phyloP scores from a whole-genome alignment of 2,113 vertebrate species.

The Candoia aspera region DNA sequence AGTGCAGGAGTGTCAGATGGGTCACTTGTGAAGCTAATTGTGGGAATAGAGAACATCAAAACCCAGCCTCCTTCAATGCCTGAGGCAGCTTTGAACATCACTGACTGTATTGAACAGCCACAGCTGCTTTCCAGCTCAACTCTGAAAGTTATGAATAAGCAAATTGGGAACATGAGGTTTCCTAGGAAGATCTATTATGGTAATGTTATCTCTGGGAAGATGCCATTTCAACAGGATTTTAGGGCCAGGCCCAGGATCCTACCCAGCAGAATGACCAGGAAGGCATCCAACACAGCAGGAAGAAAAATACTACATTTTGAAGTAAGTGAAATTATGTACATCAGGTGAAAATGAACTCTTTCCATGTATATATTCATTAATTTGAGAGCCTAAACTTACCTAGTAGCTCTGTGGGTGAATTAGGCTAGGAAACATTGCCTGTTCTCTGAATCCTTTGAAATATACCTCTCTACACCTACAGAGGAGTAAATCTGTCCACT shows the following conservation, averaged over 20 bases:
- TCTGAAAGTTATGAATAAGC: background rate
- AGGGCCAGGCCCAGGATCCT: background rate
- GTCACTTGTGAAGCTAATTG: slow-evolving; percentile 60
- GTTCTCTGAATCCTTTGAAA: background rate
- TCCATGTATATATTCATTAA: background rate
- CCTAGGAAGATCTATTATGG: background rate
- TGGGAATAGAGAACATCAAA: slow-evolving; percentile 52
- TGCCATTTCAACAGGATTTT: background rate
- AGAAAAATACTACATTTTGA: background rate
- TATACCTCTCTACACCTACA: background rate
- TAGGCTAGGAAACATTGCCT: background rate
- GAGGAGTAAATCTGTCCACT: background rate
- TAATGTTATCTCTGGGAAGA: background rate
- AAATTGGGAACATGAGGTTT: background rate
- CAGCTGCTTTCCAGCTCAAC: slow-evolving; percentile 58
- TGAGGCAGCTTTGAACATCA: slow-evolving; percentile 26
- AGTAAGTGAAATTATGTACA: background rate
- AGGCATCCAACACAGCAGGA: background rate
- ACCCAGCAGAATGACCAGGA: background rate
- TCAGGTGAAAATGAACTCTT: background rate
- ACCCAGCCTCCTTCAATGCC: slow-evolving; percentile 34
- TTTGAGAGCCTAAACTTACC: background rate
- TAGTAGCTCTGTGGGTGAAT: background rate
- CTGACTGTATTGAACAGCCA: background rate
- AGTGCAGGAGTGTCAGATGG: slow-evolving; percentile 53